These are phyloP conservation scores for Oegoconia quadripuncta DNA, from an alignment of 2,888 invertebrate genomes.

Conservation along the genomic window DNA sequence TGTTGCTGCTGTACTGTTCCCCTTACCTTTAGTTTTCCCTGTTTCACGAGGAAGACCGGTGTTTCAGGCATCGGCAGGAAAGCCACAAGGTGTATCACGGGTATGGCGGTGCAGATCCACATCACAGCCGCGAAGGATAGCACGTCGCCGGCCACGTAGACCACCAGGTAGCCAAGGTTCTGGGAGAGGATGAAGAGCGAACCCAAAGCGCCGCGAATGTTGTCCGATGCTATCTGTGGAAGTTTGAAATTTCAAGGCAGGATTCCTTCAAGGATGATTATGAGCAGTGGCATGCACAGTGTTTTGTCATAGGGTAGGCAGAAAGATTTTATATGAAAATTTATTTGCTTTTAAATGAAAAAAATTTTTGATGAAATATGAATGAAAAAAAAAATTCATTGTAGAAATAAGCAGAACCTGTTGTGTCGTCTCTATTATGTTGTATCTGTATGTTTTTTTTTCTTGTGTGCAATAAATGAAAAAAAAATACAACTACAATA, in stretches of 20 bases:
- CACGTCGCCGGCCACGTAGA: conserved; percentile 64
- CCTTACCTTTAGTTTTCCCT: conserved; percentile 64
- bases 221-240: conserved; percentile 63
- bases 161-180: conserved; percentile 67
- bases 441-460: no score
- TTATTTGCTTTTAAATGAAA: no score
- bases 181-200: conserved; percentile 70
- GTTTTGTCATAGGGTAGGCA: no score
- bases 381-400: no score
- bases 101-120: conserved; percentile 66
- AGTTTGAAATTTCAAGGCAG: not conserved
- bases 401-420: no score
- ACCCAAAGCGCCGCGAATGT: conserved; percentile 65
- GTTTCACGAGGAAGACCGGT: conserved; percentile 67
- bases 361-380: no score
- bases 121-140: conserved; percentile 57
- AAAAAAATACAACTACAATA: no score
- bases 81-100: conserved; percentile 50
- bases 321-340: no score
- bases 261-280: not conserved
- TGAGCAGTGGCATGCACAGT: not conserved
- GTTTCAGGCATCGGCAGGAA: conserved; percentile 72
- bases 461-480: no score
- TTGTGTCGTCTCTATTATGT: no score
- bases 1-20: no score